Percentiles rank a stretch among this genome's conserved stretches.
Conservation (phyloP, 2,113 vertebrate genomes). For the Turnix velox region DNA sequence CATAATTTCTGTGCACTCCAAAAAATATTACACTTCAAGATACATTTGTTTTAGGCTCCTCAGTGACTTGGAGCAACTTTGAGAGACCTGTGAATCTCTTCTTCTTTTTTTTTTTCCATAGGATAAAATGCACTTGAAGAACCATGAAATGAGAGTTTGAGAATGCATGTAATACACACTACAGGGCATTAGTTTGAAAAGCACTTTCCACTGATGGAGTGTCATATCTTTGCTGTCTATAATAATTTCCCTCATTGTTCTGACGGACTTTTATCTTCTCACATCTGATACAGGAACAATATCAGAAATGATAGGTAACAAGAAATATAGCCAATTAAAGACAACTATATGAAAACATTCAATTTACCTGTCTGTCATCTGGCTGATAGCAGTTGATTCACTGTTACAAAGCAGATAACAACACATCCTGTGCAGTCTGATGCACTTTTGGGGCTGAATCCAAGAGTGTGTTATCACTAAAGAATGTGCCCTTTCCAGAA, state of each 20-base stretch:
- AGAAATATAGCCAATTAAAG: neutral
- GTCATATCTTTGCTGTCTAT: neutral
- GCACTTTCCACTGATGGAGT: neutral
- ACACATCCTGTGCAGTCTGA: neutral
- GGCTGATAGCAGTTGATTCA: neutral
- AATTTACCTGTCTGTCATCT: neutral
- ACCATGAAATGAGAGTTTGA: neutral
- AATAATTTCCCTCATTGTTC: neutral
- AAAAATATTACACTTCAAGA: neutral
- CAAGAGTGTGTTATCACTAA: neutral
- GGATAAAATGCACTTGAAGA: neutral
- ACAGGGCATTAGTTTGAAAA: neutral
- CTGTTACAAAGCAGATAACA: slow-evolving; percentile 7
- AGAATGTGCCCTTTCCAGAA: slow-evolving; percentile 23
- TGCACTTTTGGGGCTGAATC: neutral
- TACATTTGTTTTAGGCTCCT: neutral
- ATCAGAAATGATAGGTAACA: neutral
- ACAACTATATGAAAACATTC: neutral
- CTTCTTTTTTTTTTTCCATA: neutral
- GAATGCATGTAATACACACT: neutral
- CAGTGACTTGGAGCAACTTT: neutral
- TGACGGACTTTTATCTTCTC: neutral
- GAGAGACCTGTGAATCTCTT: neutral
- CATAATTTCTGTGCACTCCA: neutral
- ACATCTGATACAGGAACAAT: neutral